Base-by-base conservation (phyloP, 1,140 invertebrate genomes). In the Halesus radiatus region DNA sequence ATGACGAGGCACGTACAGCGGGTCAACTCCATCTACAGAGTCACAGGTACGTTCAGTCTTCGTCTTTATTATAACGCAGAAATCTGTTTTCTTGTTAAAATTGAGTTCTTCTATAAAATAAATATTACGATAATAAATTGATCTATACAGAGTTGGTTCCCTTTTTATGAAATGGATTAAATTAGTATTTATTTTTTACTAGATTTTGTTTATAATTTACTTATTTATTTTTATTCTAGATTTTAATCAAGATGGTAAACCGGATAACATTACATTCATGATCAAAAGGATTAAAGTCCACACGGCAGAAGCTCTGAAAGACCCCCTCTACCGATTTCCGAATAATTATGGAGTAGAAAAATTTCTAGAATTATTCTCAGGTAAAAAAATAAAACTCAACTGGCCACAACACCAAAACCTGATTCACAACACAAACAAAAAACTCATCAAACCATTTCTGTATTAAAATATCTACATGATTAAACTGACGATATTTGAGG, bases 241-340 rank as follows among this genome's bases (percentile, higher is more conserved):
- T 91, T 98, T 98, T 87, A 97, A 98, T 89, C 94, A 95, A 88
- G 96, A 98, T 87, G 96, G 96, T 3, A 93, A 94, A 86, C 91
- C 96, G 3, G 97, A 98, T 88, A 97, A 97, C 87, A 98, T 98
- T 83, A 96, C 95, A 72, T 98, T 98, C 87, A 97, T 98, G 95
- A 98, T 98, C 84, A 98, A 98, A 89, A 92, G 97, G 80, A 96
- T 98, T 82, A 98, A 98, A 90, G 95, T 98, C 18, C 96, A 98
- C 88, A 96, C 96, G 23, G 91, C 92, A 84, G 94, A 96, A 82
- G 94, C 95, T 50, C 88, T 96, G 60, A 94, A 94, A 81, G 96
- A 96, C 89, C 93, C 94, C 2, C 92, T 92, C 58, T 98, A 98
- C 89, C 92, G 96, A 84, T 98, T 97, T 88, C 95, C 96, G 0